These are phyloP conservation scores for Delia radicum DNA, from an alignment of 1,140 invertebrate species.

Conservation along the genomic window DNA sequence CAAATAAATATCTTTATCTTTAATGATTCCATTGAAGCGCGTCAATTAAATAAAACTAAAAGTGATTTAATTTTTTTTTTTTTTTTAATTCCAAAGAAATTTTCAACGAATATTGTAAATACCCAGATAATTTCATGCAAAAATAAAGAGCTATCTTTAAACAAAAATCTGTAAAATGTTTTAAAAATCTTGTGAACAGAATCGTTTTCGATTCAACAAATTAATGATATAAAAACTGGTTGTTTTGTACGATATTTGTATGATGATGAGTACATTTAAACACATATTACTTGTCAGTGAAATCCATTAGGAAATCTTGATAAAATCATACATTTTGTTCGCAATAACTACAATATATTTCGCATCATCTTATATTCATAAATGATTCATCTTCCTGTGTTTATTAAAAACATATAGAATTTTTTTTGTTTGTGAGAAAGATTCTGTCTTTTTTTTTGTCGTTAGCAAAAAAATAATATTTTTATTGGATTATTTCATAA, in stretches of 20 bases:
- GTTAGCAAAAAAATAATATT: too few relatives aligned
- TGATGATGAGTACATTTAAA: neutral
- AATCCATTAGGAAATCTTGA: neutral
- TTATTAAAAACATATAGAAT: too few relatives aligned
- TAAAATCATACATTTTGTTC: too few relatives aligned
- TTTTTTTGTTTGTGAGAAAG: too few relatives aligned
- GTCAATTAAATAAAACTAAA: neutral
- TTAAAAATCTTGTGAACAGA: neutral
- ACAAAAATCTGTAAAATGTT: neutral
- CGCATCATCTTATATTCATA: too few relatives aligned
- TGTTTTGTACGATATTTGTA: neutral
- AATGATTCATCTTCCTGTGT: too few relatives aligned
- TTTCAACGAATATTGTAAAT: neutral
- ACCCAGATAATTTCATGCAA: neutral
- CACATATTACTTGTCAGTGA: neutral
- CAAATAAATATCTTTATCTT: neutral
- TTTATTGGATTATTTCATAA: too few relatives aligned
- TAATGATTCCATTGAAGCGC: neutral
- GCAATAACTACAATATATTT: too few relatives aligned
- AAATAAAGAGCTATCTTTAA: neutral
- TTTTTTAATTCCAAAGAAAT: neutral
- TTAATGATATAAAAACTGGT: neutral
- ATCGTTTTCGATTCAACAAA: neutral
- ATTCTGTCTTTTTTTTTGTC: too few relatives aligned
- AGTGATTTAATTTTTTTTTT: neutral